Conservation (phyloP, 2,797 vertebrate species). For the Xyrichtys novacula region DNA sequence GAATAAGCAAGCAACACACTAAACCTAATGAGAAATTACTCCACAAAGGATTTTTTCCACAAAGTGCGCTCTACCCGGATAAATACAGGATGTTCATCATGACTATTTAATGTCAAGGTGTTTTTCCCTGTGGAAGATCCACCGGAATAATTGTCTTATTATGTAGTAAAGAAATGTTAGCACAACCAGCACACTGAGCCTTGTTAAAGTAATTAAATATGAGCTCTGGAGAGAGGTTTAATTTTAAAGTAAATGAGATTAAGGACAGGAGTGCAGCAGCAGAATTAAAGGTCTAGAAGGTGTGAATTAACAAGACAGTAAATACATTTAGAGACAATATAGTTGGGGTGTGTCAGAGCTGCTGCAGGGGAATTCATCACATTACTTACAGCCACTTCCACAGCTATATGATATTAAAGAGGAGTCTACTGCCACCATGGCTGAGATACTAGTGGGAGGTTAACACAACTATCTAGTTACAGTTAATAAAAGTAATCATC, state of each 20-base stretch:
- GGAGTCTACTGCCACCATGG: background rate
- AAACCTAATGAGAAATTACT: constrained; percentile 17
- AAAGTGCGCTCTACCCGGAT: background rate
- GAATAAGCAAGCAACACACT: constrained; percentile 6
- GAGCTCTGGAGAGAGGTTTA: background rate
- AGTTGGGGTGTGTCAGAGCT: constrained; percentile 4
- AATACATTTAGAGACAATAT: constrained; percentile 3
- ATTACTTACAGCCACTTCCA: background rate
- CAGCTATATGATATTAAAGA: background rate
- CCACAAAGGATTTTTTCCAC: background rate
- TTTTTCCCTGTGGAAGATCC: background rate
- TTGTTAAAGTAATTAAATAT: background rate
- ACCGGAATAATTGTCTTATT: background rate
- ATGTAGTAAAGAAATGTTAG: background rate
- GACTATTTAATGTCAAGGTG: background rate
- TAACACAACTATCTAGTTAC: constrained; percentile 2
- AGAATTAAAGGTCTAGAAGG: background rate
- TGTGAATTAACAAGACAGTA: background rate
- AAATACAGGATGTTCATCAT: constrained; percentile 23
- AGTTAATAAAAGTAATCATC: constrained; percentile 8
- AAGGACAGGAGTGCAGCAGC: background rate
- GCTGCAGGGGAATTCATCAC: constrained; percentile 7
- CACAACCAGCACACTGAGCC: background rate
- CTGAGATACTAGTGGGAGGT: background rate
- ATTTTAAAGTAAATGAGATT: constrained; percentile 6